Percentiles rank a stretch among this genome's conserved stretches.
Conservation (phyloP, 2,888 invertebrate genomes). For the Ariolimax columbianus region DNA sequence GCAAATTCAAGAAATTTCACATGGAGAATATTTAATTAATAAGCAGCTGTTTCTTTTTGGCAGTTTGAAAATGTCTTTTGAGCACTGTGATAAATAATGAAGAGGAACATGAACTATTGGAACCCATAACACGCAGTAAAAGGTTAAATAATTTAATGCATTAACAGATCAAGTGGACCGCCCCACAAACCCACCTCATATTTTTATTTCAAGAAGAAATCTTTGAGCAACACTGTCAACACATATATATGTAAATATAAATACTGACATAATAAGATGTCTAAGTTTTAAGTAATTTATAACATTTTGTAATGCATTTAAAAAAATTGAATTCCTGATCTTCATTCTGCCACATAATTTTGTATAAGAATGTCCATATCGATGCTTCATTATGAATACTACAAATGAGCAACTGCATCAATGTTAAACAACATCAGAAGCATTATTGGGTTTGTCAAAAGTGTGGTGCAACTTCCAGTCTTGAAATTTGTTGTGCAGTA, state of each 20-base stretch:
- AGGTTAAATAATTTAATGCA: neutral
- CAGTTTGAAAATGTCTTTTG: neutral
- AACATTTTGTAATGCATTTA: neutral
- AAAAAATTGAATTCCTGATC: neutral
- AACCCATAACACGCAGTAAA: too few species aligned
- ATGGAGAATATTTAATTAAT: neutral
- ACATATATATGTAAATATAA: neutral
- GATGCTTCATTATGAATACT: neutral
- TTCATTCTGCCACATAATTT: neutral
- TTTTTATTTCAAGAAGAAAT: neutral
- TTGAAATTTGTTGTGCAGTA: conserved; percentile 1
- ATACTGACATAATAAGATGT: conserved; percentile 5
- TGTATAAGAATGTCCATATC: neutral
- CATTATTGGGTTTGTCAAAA: neutral
- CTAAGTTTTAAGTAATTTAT: neutral
- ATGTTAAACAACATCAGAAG: neutral
- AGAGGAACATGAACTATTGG: neutral
- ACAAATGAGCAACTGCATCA: neutral
- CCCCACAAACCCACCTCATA: neutral
- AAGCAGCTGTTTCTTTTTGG: neutral
- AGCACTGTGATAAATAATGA: neutral
- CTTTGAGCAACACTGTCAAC: neutral
- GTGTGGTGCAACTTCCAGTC: neutral
- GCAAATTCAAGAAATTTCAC: neutral
- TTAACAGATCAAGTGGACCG: neutral